These are phyloP conservation scores for Dryomyza anilis DNA, from an alignment of 2,888 invertebrate genomes.

Conservation along the genomic window DNA sequence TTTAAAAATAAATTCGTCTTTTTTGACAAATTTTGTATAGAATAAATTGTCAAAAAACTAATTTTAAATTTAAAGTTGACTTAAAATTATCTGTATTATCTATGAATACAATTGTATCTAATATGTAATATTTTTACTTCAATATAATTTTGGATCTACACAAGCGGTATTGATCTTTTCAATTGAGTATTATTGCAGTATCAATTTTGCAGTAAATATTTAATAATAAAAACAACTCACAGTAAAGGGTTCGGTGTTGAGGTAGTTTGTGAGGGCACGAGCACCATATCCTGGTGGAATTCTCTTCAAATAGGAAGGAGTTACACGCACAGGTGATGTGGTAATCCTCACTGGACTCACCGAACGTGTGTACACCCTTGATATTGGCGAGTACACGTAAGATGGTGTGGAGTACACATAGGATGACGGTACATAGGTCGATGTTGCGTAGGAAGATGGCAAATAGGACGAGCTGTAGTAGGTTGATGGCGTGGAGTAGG, in stretches of 20 bases:
- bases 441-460: conserved; percentile 30
- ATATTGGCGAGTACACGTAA: conserved; percentile 50
- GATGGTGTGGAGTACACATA: conserved; percentile 49
- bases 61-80: too few relatives aligned
- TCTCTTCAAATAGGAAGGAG: conserved; percentile 71
- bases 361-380: conserved; percentile 50
- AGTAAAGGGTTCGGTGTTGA: conserved; percentile 76
- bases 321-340: conserved; percentile 62
- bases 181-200: not conserved
- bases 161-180: too few relatives aligned
- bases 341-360: conserved; percentile 50
- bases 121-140: too few relatives aligned
- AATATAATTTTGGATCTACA: too few relatives aligned
- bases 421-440: conserved; percentile 41
- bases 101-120: too few relatives aligned
- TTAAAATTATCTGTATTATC: too few relatives aligned
- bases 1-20: too few relatives aligned
- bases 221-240: conserved; percentile 63
- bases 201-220: not conserved
- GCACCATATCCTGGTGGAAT: conserved; percentile 68
- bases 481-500: conserved; percentile 44
- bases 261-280: conserved; percentile 76
- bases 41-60: too few relatives aligned
- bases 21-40: too few relatives aligned
- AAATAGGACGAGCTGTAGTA: conserved; percentile 40